These are phyloP conservation scores for Tragelaphus strepsiceros DNA, from an alignment of 2,113 vertebrate genomes.

Conservation along the genomic window DNA sequence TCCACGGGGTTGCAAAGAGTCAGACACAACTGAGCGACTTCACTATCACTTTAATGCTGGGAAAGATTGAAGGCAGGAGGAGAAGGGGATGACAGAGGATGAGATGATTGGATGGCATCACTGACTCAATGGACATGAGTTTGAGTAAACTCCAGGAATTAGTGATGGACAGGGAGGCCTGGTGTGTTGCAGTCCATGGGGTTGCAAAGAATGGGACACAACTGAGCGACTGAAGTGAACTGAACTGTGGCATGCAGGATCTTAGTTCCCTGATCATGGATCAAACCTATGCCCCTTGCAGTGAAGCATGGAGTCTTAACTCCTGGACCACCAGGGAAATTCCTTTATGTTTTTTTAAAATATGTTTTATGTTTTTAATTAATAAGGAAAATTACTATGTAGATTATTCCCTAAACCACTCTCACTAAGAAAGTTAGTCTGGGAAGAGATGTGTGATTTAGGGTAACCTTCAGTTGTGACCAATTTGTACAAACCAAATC, in stretches of 20 bases:
- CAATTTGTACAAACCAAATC: not conserved
- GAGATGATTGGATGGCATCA: not conserved
- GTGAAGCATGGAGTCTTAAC: not conserved
- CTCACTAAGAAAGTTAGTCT: not conserved
- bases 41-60: not conserved
- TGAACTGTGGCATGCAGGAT: not conserved
- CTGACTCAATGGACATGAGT: not conserved
- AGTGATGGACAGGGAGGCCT: not conserved
- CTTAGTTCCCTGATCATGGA: not conserved
- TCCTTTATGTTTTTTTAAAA: not conserved
- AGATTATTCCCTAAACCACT: not conserved
- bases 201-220: fast-evolving
- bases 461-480: not conserved
- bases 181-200: not conserved
- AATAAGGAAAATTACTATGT: not conserved
- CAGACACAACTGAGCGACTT: no score
- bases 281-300: not conserved
- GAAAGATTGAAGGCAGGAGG: not conserved
- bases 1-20: no score
- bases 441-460: not conserved
- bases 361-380: not conserved
- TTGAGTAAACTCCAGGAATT: not conserved
- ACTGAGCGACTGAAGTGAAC: not conserved
- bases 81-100: not conserved
- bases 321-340: not conserved